Percentiles rank a stretch among this genome's conserved stretches.
phyloP scores from a whole-genome alignment of 2,888 invertebrate genomes.

The Drosophila gaucha region DNA sequence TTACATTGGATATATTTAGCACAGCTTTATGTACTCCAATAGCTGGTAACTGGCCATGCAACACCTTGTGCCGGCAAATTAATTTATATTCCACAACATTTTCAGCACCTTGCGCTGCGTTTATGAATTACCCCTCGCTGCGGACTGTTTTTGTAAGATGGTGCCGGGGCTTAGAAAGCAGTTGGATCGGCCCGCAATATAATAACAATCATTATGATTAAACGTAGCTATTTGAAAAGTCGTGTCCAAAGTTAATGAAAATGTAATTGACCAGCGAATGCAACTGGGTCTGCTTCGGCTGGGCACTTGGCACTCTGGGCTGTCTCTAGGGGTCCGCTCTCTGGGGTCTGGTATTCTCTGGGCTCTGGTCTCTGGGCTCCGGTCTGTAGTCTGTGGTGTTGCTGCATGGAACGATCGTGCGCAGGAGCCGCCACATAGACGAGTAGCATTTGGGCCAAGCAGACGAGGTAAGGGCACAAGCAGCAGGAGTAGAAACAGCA shows the following conservation, averaged over 20 bases:
- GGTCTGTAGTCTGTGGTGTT: constrained; percentile 38
- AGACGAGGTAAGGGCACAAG: background rate
- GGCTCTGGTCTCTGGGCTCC: constrained; percentile 21
- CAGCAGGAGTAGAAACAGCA: constrained; percentile 31
- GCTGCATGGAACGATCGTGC: constrained; percentile 47
- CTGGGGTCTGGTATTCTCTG: constrained; percentile 1
- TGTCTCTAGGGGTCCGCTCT: constrained; percentile 25
- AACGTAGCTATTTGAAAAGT: constrained; percentile 84
- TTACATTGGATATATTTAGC: background rate
- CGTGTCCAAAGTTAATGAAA: constrained; percentile 85
- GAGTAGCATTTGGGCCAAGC: constrained; percentile 26
- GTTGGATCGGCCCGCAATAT: constrained; percentile 46
- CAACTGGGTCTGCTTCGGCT: constrained; percentile 62
- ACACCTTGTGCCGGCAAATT: constrained; percentile 47
- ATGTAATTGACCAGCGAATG: constrained; percentile 85
- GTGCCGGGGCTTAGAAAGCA: constrained; percentile 57
- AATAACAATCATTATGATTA: constrained; percentile 85
- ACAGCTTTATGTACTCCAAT: constrained; percentile 27
- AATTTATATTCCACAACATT: constrained; percentile 62
- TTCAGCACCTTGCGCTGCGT: constrained; percentile 69
- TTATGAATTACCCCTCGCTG: constrained; percentile 33
- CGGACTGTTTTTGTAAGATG: background rate
- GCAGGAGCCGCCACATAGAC: constrained; percentile 48
- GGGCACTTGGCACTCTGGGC: constrained; percentile 13
- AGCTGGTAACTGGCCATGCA: constrained; percentile 32